phyloP scores from a whole-genome alignment of 2,888 invertebrate species.

The Brachypterus glaber region DNA sequence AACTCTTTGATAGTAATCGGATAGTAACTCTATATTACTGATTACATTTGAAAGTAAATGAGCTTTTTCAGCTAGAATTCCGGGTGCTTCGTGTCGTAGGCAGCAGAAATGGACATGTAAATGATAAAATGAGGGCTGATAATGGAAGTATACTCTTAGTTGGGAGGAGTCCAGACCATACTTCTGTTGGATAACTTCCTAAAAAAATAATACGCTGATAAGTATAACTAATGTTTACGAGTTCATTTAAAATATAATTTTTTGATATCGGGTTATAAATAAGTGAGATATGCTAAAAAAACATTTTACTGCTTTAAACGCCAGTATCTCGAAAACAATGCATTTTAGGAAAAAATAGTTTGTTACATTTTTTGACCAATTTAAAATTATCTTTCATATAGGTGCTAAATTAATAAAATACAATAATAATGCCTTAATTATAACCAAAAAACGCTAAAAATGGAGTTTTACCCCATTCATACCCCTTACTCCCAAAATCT shows the following conservation, averaged over 20 bases:
- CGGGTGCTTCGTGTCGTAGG: conserved; percentile 68
- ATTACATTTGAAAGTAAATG: conserved; percentile 85
- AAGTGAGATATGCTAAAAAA: not conserved
- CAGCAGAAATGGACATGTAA: conserved; percentile 89
- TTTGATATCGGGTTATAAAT: not conserved
- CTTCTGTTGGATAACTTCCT: conserved; percentile 67
- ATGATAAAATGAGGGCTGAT: conserved; percentile 96
- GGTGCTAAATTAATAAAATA: no score
- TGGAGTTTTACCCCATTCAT: no score
- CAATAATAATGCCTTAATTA: no score
- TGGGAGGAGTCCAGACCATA: conserved; percentile 62
- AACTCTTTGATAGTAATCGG: conserved; percentile 75
- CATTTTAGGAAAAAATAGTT: no score
- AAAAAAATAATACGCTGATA: conserved; percentile 35
- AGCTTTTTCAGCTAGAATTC: conserved; percentile 75
- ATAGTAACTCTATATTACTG: conserved; percentile 72
- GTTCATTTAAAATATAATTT: no score
- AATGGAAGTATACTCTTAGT: conserved; percentile 81
- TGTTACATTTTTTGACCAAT: no score
- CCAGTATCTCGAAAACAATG: no score
- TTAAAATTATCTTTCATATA: no score
- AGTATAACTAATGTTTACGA: no score
- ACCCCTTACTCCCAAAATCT: no score
- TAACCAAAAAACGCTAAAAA: no score
- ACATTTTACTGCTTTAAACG: no score